Conservation (phyloP, 2,888 invertebrate species). For the Pantelozetes paolii region DNA sequence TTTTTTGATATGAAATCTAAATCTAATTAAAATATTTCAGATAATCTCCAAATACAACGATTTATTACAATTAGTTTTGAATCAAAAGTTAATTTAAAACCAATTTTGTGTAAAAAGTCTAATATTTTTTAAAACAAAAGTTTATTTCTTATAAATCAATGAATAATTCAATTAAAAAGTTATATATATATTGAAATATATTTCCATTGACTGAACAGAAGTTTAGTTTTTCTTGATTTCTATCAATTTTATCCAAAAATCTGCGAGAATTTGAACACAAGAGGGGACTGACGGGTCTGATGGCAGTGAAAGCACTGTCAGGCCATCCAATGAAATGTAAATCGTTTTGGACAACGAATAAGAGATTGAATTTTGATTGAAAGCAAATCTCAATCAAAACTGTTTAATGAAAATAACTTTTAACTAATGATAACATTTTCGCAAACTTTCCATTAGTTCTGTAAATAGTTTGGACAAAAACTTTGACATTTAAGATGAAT, state of each 20-base stretch:
- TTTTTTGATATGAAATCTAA: too few species aligned
- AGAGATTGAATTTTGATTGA: not conserved
- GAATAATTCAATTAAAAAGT: too few species aligned
- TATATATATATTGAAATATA: too few species aligned
- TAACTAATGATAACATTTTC: not conserved
- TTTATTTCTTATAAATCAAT: too few species aligned
- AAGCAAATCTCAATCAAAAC: not conserved
- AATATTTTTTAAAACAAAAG: too few species aligned
- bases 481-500: constrained; percentile 12
- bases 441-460: not conserved
- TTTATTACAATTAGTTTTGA: too few species aligned
- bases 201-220: too few species aligned
- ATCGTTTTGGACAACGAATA: not conserved
- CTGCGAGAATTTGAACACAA: not conserved
- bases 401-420: not conserved
- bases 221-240: not conserved
- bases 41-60: too few species aligned
- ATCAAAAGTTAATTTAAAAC: too few species aligned
- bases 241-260: not conserved
- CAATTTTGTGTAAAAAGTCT: too few species aligned
- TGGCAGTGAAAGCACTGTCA: too few species aligned
- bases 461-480: not conserved
- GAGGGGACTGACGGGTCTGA: not conserved
- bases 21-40: too few species aligned
- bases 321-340: not conserved